phyloP scores from a whole-genome alignment of 1,140 invertebrate species.

The Latrodectus geometricus region DNA sequence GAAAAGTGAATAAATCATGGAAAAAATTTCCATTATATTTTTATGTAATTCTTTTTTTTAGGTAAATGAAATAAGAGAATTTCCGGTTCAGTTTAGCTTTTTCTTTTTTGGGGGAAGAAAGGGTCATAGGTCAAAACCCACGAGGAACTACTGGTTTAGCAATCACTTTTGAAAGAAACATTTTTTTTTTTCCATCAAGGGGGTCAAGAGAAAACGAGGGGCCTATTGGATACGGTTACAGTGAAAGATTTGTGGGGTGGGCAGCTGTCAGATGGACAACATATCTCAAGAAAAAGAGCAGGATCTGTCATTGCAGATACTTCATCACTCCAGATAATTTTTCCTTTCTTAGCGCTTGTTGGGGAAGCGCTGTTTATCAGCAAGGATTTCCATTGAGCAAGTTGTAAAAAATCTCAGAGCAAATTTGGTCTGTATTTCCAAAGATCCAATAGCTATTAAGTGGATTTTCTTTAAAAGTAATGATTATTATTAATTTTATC shows the following conservation, averaged over 20 bases:
- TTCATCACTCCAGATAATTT: conserved; percentile 54
- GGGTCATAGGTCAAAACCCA: not conserved
- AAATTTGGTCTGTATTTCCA: not conserved
- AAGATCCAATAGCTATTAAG: not conserved
- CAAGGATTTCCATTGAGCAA: not conserved
- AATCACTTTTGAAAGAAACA: conserved; percentile 11
- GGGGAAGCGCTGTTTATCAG: conserved; percentile 33
- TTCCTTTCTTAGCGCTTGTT: conserved; percentile 27
- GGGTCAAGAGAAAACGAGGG: not conserved
- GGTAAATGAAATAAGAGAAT: too few relatives aligned
- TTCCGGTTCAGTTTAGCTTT: not conserved
- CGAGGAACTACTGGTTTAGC: conserved; percentile 37
- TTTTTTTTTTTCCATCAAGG: not conserved
- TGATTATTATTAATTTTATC: too few relatives aligned
- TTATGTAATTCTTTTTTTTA: too few relatives aligned
- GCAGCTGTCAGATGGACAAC: conserved; percentile 33
- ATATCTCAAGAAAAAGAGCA: conserved; percentile 35
- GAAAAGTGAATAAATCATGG: too few relatives aligned
- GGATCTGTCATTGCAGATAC: conserved; percentile 32
- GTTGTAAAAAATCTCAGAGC: not conserved
- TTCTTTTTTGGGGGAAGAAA: not conserved
- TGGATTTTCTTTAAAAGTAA: not conserved
- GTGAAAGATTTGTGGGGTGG: conserved; percentile 51
- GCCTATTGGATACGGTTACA: conserved; percentile 35
- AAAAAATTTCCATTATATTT: too few relatives aligned